phyloP scores from a whole-genome alignment of 2,888 invertebrate genomes.

The Melanotus villosus region DNA sequence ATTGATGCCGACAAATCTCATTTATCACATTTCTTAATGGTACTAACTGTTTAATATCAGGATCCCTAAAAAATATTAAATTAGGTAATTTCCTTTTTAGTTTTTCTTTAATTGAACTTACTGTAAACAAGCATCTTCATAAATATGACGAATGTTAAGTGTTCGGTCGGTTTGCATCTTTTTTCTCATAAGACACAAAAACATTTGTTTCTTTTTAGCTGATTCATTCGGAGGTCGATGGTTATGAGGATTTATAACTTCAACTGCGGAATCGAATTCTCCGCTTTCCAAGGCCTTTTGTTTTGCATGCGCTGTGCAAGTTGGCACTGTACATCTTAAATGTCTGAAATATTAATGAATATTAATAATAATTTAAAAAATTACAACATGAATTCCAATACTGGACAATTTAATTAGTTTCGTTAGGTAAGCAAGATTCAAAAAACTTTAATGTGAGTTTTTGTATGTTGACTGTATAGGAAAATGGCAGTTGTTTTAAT shows the following conservation, averaged over 20 bases:
- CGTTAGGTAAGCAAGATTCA: too few relatives aligned
- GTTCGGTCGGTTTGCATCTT: conserved; percentile 61
- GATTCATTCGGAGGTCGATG: conserved; percentile 54
- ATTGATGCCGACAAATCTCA: conserved; percentile 61
- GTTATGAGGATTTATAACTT: conserved; percentile 58
- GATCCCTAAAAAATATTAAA: conserved; percentile 56
- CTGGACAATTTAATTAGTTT: too few relatives aligned
- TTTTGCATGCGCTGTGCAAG: conserved; percentile 56
- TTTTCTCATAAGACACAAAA: conserved; percentile 60
- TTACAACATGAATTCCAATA: too few relatives aligned
- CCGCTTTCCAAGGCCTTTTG: conserved; percentile 52
- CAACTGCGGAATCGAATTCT: conserved; percentile 50
- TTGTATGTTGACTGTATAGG: too few relatives aligned
- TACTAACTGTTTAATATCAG: conserved; percentile 57
- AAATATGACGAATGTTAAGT: conserved; percentile 61
- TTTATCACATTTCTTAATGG: conserved; percentile 62
- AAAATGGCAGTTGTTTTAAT: too few relatives aligned
- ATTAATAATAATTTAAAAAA: too few relatives aligned
- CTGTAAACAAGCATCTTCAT: conserved; percentile 61
- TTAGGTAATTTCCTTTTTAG: too few relatives aligned
- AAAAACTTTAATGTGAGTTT: too few relatives aligned
- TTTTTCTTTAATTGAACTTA: conserved; percentile 49
- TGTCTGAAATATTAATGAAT: conserved; percentile 54
- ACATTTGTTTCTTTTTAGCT: conserved; percentile 61
- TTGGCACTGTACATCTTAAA: conserved; percentile 57